These are phyloP conservation scores for Eumaeus atala DNA, from an alignment of 1,140 invertebrate species.

Conservation along the genomic window DNA sequence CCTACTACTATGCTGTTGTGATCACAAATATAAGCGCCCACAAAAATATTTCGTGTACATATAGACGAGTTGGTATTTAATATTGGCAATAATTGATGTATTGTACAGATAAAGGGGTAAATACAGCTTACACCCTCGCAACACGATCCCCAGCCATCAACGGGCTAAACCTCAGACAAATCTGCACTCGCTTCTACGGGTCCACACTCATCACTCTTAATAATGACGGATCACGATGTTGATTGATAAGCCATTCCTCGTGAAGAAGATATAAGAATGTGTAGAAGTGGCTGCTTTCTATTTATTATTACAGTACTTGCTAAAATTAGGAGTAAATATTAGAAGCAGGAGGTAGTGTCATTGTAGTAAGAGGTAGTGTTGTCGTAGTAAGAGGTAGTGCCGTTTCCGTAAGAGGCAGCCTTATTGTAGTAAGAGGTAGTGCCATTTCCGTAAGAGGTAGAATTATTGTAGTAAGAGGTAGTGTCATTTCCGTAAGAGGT, in stretches of 20 bases:
- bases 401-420: no score
- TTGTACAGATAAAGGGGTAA: background rate
- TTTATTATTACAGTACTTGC: background rate
- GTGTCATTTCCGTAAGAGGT: no score
- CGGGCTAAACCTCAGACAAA: constrained; percentile 7
- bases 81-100: constrained; percentile 4
- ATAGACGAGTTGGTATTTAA: background rate
- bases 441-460: no score
- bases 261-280: background rate
- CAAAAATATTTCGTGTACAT: no score
- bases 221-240: constrained; percentile 9
- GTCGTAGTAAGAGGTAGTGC: no score
- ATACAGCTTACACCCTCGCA: background rate
- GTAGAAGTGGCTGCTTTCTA: background rate
- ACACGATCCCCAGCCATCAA: background rate
- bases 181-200: background rate
- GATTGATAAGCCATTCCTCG: constrained; percentile 8
- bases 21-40: no score
- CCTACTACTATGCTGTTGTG: no score
- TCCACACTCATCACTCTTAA: constrained; percentile 3
- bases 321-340: no score
- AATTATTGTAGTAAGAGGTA: no score
- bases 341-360: no score
- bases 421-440: no score
- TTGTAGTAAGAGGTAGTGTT: no score